Percentiles rank a stretch among this genome's conserved stretches.
phyloP scores from a whole-genome alignment of 2,113 vertebrate genomes.

The Pipa parva region DNA sequence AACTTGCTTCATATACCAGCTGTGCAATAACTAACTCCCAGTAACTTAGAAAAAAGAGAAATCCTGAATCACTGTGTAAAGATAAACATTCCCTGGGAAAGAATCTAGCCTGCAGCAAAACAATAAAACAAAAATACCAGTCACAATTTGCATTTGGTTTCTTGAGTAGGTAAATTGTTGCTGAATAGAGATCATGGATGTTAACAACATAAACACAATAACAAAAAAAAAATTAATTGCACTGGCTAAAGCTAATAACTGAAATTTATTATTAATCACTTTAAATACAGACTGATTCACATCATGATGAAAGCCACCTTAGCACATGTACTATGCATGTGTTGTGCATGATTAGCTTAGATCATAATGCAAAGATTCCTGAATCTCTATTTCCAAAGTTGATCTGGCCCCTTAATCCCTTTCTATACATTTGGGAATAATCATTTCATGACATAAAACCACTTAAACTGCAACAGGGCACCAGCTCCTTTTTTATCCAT shows the following conservation, averaged over 20 bases:
- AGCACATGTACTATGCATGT: not conserved
- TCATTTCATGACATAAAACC: constrained; percentile 59
- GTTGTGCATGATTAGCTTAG: not conserved
- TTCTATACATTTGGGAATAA: constrained; percentile 49
- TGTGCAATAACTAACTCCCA: not conserved
- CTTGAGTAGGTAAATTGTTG: not conserved
- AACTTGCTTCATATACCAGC: not conserved
- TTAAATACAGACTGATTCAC: no score
- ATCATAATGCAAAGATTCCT: constrained; percentile 37
- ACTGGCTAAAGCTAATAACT: no score
- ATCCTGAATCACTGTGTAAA: not conserved
- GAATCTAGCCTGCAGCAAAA: not conserved
- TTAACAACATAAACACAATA: no score
- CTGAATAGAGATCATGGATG: no score
- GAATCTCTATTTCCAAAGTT: constrained; percentile 28
- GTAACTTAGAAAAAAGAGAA: not conserved
- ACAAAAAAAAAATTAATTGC: no score
- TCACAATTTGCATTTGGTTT: no score
- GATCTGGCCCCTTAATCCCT: constrained; percentile 48
- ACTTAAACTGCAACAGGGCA: constrained; percentile 49
- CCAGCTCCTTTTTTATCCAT: constrained; percentile 41
- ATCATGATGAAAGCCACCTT: no score
- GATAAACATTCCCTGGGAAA: not conserved
- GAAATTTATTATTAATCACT: no score
- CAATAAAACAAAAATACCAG: not conserved